Evolutionary conservation across 1,140 invertebrate genomes (phyloP), one percentile per base, ranked within the genome.

Genomic region (Littorina saxatilis): DNA sequence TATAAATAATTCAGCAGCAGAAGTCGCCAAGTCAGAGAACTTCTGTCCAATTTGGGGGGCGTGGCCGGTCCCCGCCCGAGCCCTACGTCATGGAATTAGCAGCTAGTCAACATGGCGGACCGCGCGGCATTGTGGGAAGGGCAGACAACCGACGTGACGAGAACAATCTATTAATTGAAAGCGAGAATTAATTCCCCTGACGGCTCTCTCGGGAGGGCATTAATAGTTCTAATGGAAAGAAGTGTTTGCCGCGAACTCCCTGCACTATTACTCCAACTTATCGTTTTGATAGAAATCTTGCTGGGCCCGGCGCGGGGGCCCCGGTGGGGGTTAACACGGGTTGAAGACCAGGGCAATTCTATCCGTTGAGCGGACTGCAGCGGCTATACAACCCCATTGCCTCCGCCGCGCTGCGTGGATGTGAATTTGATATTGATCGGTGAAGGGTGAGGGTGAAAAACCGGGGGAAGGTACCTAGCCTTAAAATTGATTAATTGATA

Each of bases 401-500:
- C 32, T 17, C 35, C 66, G 66, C 35, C 29, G 23, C 35, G 76
- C 58, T 58, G n/a, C n/a, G n/a, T n/a, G n/a, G n/a, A 58, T 77
- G 47, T 50, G 55, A 75, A 78, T 23, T 63, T 78, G 76, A 78
- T 78, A 78, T 78, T 78, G 76, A 78, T 78, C 76, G 76, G 40
- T 35, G n/a, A n/a, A 17, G 13, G 55, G 55, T 58, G 9, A 20
- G 9, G 9, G 47, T 50, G 20, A 20, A 50, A 20, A 11, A 50
- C 9, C 9, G 20, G 47, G 9, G 47, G 9, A 50, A 20, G 66
- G 7, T 29, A 35, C 29, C 55, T 23, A 39, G 76, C 52, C 76
- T 78, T 78, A 78, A 78, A 78, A 78, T 78, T 78, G 76, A 78
- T 78, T 78, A 78, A 78, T 78, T 78, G 76, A 78, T 78, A 78